phyloP scores from a whole-genome alignment of 2,113 vertebrate species.

The Phyllopteryx taeniolatus region DNA sequence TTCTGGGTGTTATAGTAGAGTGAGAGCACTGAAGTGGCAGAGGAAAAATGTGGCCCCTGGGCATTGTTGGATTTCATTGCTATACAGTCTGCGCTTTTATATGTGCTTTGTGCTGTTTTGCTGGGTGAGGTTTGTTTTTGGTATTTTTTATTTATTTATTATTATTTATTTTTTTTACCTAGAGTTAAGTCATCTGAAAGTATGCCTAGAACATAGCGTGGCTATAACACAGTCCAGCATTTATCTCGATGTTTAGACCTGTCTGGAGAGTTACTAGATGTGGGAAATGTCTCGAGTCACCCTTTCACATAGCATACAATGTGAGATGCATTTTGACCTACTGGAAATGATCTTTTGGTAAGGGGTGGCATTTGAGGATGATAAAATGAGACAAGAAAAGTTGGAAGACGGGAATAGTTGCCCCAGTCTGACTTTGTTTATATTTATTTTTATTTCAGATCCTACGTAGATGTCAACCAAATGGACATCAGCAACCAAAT shows the following conservation, averaged over 20 bases:
- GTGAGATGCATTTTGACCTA: not conserved
- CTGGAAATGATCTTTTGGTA: not conserved
- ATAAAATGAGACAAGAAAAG: not conserved
- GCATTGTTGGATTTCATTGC: constrained; percentile 38
- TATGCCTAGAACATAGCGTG: not conserved
- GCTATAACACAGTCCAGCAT: not conserved
- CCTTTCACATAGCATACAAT: not conserved
- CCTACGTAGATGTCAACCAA: constrained; percentile 75
- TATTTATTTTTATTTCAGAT: constrained; percentile 70
- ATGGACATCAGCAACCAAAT: constrained; percentile 69
- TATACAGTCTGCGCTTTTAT: constrained; percentile 25
- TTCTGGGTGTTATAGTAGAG: constrained; percentile 37
- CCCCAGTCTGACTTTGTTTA: not conserved
- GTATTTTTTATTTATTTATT: too few relatives aligned
- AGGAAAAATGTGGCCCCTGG: constrained; percentile 57
- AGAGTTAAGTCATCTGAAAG: constrained; percentile 20
- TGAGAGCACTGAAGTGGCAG: constrained; percentile 47
- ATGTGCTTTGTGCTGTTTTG: constrained; percentile 32
- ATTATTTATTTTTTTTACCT: constrained; percentile 42
- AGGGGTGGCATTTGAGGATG: not conserved
- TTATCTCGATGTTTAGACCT: not conserved
- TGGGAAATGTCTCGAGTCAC: not conserved
- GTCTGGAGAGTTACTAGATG: not conserved
- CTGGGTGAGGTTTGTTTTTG: not conserved
- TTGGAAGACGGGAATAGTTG: not conserved